Percentiles rank a stretch among this genome's conserved stretches.
Evolutionary conservation across 2,113 vertebrate species (phyloP).

Genomic region (Alethe castanea): DNA sequence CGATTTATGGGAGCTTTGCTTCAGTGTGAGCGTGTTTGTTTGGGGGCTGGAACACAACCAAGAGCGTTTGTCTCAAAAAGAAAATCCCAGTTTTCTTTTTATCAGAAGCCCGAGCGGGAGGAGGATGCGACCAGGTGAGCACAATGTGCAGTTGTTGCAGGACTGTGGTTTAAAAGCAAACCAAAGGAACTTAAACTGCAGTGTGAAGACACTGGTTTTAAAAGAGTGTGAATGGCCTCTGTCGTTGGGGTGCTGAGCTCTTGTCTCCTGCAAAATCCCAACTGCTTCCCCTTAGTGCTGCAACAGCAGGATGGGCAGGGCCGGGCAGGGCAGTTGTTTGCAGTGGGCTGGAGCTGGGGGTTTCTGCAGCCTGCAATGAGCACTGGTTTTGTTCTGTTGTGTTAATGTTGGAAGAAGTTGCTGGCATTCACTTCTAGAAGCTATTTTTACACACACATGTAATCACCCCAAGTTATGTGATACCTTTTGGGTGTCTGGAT

Average conservation of each 20-base stretch:
- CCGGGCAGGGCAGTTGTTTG: neutral
- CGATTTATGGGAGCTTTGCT: neutral
- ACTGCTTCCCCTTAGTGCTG: neutral
- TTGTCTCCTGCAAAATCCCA: neutral
- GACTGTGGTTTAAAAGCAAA: neutral
- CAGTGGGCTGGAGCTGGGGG: neutral
- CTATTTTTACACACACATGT: constrained; percentile 1
- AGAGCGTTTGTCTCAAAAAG: neutral
- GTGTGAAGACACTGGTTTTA: neutral
- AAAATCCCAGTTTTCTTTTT: neutral
- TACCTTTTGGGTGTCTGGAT: neutral
- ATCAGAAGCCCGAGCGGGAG: neutral
- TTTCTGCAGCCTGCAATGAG: neutral
- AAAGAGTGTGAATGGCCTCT: neutral
- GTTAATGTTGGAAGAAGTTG: constrained; percentile 15
- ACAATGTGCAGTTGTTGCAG: neutral
- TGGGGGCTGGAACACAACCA: neutral
- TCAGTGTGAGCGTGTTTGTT: neutral
- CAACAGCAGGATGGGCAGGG: neutral
- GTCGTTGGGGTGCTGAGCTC: neutral
- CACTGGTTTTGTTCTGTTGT: neutral
- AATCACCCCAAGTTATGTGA: neutral
- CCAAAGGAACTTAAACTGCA: neutral
- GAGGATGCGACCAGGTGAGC: neutral
- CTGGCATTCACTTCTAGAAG: neutral